These are phyloP conservation scores for Loriculus beryllinus DNA, from an alignment of 2,797 vertebrate genomes.

Conservation along the genomic window DNA sequence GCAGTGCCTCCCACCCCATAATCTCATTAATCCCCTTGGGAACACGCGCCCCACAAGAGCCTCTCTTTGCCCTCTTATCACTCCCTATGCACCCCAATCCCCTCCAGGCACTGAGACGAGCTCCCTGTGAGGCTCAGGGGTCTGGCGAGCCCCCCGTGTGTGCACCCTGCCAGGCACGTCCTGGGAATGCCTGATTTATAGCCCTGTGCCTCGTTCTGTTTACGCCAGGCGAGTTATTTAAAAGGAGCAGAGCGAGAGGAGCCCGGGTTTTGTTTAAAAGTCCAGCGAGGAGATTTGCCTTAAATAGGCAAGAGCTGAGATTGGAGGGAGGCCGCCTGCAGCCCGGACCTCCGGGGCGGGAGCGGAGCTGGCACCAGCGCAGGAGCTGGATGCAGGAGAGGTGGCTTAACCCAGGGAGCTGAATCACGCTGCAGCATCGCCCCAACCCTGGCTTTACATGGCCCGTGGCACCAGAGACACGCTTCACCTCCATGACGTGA, in stretches of 20 bases:
- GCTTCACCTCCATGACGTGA: fast-evolving
- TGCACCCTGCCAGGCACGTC: neutral
- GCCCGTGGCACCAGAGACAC: fast-evolving
- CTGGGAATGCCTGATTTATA: conserved; percentile 67
- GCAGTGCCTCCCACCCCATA: neutral
- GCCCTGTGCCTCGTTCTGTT: conserved; percentile 47
- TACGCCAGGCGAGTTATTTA: conserved; percentile 66
- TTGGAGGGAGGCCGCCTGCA: conserved; percentile 9
- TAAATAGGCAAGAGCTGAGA: conserved; percentile 75
- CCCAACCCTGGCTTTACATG: fast-evolving
- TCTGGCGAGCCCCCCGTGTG: neutral
- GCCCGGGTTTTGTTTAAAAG: conserved; percentile 71
- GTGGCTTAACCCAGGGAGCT: neutral
- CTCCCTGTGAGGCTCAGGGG: neutral
- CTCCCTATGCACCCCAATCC: neutral
- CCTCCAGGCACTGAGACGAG: neutral
- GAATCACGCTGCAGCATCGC: fast-evolving
- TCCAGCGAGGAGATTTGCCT: conserved; percentile 72
- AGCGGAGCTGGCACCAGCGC: neutral
- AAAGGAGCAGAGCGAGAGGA: conserved; percentile 49
- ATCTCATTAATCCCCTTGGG: neutral
- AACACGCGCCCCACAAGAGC: neutral
- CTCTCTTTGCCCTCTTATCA: neutral
- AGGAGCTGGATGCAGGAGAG: neutral
- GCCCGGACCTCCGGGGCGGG: conserved; percentile 18